These are phyloP conservation scores for Rhabdophis nuchalis DNA, from an alignment of 2,797 vertebrate genomes.

Conservation along the genomic window DNA sequence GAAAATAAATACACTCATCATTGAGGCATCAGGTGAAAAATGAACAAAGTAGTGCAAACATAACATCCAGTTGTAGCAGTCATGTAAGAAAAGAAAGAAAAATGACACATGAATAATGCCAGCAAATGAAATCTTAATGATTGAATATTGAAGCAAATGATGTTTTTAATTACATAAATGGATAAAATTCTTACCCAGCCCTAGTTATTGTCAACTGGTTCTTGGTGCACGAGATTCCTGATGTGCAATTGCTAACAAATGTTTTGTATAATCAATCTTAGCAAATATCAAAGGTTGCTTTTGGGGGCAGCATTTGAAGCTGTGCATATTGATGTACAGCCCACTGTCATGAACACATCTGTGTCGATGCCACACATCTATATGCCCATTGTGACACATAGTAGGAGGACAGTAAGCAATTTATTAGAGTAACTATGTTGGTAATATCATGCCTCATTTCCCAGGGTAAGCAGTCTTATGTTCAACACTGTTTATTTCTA, in stretches of 20 bases:
- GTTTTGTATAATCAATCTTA: neutral
- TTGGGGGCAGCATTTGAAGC: neutral
- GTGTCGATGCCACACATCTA: neutral
- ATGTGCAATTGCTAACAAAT: neutral
- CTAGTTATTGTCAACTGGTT: neutral
- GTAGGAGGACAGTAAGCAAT: neutral
- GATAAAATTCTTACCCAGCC: neutral
- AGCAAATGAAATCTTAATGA: neutral
- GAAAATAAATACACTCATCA: neutral
- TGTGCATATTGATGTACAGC: neutral
- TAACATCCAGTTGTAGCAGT: neutral
- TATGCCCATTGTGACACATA: neutral
- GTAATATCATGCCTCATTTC: neutral
- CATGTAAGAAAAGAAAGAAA: neutral
- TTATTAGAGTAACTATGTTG: neutral
- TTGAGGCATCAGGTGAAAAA: neutral
- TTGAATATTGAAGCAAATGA: neutral
- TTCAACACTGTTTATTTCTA: neutral
- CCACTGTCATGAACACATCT: neutral
- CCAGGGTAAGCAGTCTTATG: neutral
- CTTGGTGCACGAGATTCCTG: neutral
- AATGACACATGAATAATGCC: neutral
- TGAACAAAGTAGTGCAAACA: neutral
- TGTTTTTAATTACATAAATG: neutral
- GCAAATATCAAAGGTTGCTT: neutral